Percentiles rank a stretch among this genome's conserved stretches.
These are phyloP conservation scores for Chrysopa pallens DNA, from an alignment of 1,140 invertebrate genomes.

Conservation along the genomic window DNA sequence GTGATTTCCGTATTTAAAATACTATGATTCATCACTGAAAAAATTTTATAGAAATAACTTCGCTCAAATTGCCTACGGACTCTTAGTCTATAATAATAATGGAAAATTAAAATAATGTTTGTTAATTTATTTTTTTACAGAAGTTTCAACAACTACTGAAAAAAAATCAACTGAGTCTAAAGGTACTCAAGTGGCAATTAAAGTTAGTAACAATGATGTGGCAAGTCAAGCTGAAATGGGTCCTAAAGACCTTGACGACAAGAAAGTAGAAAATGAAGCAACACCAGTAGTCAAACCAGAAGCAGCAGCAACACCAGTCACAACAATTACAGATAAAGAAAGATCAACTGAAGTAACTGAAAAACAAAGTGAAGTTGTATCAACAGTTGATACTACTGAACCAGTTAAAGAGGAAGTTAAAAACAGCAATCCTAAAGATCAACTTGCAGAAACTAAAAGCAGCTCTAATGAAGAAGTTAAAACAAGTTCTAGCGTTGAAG, in stretches of 20 bases:
- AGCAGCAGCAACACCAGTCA: slow-evolving; percentile 1
- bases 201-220: slow-evolving; percentile 4
- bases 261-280: neutral
- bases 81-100: too few species aligned
- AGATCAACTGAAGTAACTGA: neutral
- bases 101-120: too few species aligned
- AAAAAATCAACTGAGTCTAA: slow-evolving; percentile 12
- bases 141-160: slow-evolving; percentile 4
- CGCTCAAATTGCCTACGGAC: too few species aligned
- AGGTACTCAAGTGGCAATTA: slow-evolving; percentile 8
- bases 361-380: neutral
- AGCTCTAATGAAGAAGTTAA: too few species aligned
- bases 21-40: too few species aligned
- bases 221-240: slow-evolving; percentile 7
- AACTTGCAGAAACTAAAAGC: too few species aligned
- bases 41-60: too few species aligned
- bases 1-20: too few species aligned
- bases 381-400: neutral
- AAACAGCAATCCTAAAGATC: too few species aligned
- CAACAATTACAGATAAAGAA: neutral
- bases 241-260: neutral
- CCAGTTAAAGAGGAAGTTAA: slow-evolving; percentile 1
- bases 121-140: too few species aligned
- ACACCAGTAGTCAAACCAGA: slow-evolving; percentile 3
- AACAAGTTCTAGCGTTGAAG: too few species aligned